phyloP scores from a whole-genome alignment of 1,140 invertebrate species.

The Aphelinus atriplicis region DNA sequence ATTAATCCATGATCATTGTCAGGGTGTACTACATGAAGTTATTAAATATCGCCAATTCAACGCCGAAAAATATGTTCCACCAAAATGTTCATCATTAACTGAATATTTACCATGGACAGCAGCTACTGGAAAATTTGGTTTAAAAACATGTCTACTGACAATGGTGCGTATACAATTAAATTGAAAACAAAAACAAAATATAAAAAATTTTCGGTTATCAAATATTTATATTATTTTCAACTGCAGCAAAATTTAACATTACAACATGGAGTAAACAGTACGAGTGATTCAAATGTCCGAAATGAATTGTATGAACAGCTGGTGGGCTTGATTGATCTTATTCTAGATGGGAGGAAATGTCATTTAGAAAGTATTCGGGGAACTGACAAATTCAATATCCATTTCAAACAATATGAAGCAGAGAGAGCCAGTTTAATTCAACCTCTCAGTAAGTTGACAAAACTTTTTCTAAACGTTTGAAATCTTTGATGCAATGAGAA shows the following conservation, averaged over 20 bases:
- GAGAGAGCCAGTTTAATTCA: conserved; percentile 74
- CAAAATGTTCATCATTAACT: conserved; percentile 53
- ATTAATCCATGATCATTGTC: neutral
- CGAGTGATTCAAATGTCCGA: conserved; percentile 64
- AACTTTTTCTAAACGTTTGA: too few relatives aligned
- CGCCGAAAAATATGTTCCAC: conserved; percentile 64
- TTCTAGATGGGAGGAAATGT: conserved; percentile 78
- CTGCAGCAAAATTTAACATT: conserved; percentile 67
- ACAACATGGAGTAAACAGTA: conserved; percentile 69
- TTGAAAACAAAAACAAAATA: conserved; percentile 4
- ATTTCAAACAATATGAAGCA: conserved; percentile 74
- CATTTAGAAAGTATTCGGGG: conserved; percentile 77
- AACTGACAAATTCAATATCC: conserved; percentile 68
- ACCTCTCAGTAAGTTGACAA: conserved; percentile 64
- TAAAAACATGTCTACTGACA: conserved; percentile 66
- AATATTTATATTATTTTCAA: neutral
- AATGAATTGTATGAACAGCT: conserved; percentile 76
- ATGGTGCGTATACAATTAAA: conserved; percentile 56
- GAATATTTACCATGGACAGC: conserved; percentile 78
- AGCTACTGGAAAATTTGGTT: conserved; percentile 66
- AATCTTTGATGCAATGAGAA: too few relatives aligned
- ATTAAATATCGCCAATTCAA: conserved; percentile 70
- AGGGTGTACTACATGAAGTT: conserved; percentile 70
- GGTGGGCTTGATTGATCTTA: conserved; percentile 77
- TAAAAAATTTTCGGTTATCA: neutral